These are phyloP conservation scores for Cyaniris semiargus DNA, from an alignment of 2,888 invertebrate genomes.

Conservation along the genomic window DNA sequence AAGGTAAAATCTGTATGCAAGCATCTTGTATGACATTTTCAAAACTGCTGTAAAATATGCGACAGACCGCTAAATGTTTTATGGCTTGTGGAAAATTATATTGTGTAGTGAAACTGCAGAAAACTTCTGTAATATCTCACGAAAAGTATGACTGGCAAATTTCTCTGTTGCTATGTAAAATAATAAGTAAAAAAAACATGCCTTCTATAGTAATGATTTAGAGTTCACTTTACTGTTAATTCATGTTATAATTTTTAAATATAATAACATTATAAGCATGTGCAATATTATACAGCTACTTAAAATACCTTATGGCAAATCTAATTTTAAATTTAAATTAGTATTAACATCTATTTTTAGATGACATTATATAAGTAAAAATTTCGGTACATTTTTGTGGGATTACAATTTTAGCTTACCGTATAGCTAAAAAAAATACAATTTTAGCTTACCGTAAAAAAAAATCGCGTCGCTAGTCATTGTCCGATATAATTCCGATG, in stretches of 20 bases:
- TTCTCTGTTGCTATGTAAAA: not conserved
- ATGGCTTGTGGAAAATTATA: not conserved
- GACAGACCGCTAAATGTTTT: not conserved
- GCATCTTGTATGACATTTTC: not conserved
- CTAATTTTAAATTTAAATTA: not conserved
- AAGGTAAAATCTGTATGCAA: not conserved
- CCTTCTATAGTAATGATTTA: too few species aligned
- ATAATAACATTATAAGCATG: not conserved
- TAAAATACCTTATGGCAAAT: not conserved
- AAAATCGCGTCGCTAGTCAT: not conserved
- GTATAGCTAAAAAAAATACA: too few species aligned
- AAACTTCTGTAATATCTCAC: not conserved
- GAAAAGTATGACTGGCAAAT: slow-evolving; percentile 2
- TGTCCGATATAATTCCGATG: not conserved
- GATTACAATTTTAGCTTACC: not conserved
- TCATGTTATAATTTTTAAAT: not conserved
- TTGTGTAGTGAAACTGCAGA: not conserved
- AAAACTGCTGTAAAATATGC: not conserved
- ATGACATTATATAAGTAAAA: not conserved
- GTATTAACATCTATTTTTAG: not conserved
- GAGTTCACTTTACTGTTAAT: too few species aligned
- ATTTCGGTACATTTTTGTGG: not conserved
- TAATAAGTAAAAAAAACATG: not conserved
- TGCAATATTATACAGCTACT: not conserved
- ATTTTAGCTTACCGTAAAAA: not conserved